Evolutionary conservation across 2,888 invertebrate species (phyloP), one percentile per base, ranked within the genome.

Genomic region (Steinernema carpocapsae): DNA sequence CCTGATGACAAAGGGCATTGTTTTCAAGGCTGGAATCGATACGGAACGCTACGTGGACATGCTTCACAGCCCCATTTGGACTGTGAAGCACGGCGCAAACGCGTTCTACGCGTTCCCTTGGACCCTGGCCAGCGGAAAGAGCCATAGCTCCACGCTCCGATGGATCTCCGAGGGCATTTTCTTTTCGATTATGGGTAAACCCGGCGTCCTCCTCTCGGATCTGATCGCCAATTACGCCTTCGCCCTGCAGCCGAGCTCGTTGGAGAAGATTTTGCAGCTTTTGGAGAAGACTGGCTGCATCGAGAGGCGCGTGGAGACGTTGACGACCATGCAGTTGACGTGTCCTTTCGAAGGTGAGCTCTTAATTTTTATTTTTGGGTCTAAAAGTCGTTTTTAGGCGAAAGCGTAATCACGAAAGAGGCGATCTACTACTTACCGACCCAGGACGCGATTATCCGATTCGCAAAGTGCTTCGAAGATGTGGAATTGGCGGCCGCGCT

Each of bases 131-230:
- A 74, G 74, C 45, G 86, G 85, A 71, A 64, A 56, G 10, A 71
- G 80, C 45, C 78, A 79, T 70, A 73, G 19, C 10, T 37, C 37
- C n/a, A 1, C 22, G 6, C 75, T 37, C 6, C 26, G 79, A 45
- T 85, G 86, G 86, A 83, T 86, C 78, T 76, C 83, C 45, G 86
- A 86, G 72, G 79, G 79, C 37, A 76, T 84, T 32, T 75, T 86
- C 22, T 75, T 84, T 26, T 71, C 78, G 17, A 76, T 86, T 12
- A 77, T 83, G 6, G 76, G 75, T 32, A 82, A 81, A 42, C 79
- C 84, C 0, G 83, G 84, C 10, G 79, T 85, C 29, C 75, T 76
- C 24, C 12, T 81, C 10, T 77, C 79, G 22, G 82, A 85, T 51
- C 72, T 86, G 32, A 59, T 75, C 7, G 73, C 74, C 51, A 78